A percentile compares a stretch with the other conserved stretches of the same genome.
Evolutionary conservation across 2,113 vertebrate genomes (phyloP).

Genomic region (Pongo pygmaeus): DNA sequence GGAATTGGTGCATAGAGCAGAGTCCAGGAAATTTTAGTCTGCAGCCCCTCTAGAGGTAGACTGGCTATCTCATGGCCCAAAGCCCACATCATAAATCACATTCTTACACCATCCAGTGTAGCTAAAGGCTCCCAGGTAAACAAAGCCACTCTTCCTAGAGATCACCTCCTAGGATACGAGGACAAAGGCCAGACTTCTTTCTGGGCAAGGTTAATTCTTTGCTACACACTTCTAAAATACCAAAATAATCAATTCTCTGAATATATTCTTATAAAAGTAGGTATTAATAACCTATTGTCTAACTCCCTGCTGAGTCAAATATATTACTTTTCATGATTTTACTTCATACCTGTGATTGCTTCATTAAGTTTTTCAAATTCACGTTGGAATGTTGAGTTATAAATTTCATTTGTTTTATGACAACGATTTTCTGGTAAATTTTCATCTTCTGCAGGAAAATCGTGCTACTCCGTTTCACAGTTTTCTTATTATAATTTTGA

Average conservation of each 20-base stretch:
- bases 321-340: not conserved
- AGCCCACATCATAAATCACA: not conserved
- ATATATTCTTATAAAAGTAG: not conserved
- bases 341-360: not conserved
- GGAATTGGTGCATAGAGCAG: not conserved
- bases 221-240: not conserved
- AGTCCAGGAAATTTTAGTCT: not conserved
- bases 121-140: not conserved
- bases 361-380: conserved; percentile 7
- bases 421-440: not conserved
- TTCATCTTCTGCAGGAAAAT: not conserved
- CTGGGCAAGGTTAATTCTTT: not conserved
- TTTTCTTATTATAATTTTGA: not conserved
- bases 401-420: not conserved
- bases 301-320: not conserved
- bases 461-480: not conserved
- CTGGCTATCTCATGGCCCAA: not conserved
- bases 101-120: not conserved
- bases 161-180: not conserved
- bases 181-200: not conserved
- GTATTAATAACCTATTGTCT: not conserved
- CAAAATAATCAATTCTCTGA: not conserved
- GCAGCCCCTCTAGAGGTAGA: not conserved
- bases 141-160: not conserved
- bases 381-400: not conserved